A percentile compares a stretch with the other conserved stretches of the same genome.
phyloP scores from a whole-genome alignment of 2,797 vertebrate species.

The Cottoperca gobio region DNA sequence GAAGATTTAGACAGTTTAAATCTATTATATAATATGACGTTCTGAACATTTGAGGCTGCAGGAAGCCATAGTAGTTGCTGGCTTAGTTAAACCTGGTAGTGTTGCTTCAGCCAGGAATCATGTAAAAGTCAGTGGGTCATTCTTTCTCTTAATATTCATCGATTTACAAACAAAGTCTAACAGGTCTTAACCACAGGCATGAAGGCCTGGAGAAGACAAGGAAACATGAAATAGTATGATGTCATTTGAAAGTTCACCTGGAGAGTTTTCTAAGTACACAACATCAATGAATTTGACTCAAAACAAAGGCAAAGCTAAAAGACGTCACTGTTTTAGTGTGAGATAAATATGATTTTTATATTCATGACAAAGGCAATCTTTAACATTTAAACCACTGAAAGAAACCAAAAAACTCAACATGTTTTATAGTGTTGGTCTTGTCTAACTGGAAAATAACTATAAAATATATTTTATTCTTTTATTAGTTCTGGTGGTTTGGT shows the following conservation, averaged over 20 bases:
- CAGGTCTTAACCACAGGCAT: background rate
- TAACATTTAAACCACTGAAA: background rate
- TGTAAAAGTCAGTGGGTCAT: background rate
- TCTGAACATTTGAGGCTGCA: background rate
- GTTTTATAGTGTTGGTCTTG: background rate
- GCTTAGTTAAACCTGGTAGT: background rate
- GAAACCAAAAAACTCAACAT: background rate
- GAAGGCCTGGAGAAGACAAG: background rate
- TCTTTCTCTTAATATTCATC: background rate
- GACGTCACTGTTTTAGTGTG: background rate
- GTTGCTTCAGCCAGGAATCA: slow-evolving; percentile 1
- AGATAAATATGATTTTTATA: background rate
- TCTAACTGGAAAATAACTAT: background rate
- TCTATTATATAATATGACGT: background rate
- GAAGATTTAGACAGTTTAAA: background rate
- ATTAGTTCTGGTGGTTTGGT: background rate
- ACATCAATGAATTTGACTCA: background rate
- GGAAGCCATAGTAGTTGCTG: background rate
- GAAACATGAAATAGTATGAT: background rate
- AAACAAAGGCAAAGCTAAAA: background rate
- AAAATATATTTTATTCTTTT: background rate
- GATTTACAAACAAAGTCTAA: background rate
- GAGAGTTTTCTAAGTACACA: background rate
- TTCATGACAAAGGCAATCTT: background rate
- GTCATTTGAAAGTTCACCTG: background rate